These are phyloP conservation scores for Carassius auratus DNA, from an alignment of 2,113 vertebrate species.

Conservation along the genomic window DNA sequence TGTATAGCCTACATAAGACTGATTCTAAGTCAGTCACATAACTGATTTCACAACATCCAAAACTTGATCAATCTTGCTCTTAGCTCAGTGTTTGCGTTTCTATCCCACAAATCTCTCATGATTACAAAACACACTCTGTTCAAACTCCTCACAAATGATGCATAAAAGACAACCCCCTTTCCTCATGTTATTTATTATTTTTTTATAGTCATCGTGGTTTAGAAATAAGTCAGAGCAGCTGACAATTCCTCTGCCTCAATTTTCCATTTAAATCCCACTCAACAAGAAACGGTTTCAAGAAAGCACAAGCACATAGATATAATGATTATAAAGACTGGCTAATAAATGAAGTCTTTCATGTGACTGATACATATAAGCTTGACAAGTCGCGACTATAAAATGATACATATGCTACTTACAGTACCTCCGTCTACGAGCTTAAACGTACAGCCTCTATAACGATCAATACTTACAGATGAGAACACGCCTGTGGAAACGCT, in stretches of 20 bases:
- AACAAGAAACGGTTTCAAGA: not conserved
- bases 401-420: slow-evolving; percentile 10
- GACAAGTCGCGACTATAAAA: not conserved
- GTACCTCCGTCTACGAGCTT: not conserved
- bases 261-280: not conserved
- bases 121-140: slow-evolving; percentile 44
- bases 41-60: slow-evolving; percentile 24
- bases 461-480: slow-evolving; percentile 71
- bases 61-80: slow-evolving; percentile 41
- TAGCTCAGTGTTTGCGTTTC: slow-evolving; percentile 5
- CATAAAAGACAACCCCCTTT: slow-evolving; percentile 54
- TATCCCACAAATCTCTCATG: not conserved
- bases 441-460: slow-evolving; percentile 31
- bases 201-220: slow-evolving; percentile 42
- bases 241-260: not conserved
- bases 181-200: slow-evolving; percentile 30
- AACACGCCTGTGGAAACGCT: slow-evolving; percentile 52
- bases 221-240: not conserved
- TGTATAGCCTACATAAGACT: not conserved
- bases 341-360: not conserved
- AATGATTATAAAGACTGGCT: not conserved
- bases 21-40: not conserved
- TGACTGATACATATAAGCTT: not conserved
- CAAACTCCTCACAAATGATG: slow-evolving; percentile 67
- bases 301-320: not conserved